These are phyloP conservation scores for Cerceris ruficornis DNA, from an alignment of 2,888 invertebrate species.

Conservation along the genomic window DNA sequence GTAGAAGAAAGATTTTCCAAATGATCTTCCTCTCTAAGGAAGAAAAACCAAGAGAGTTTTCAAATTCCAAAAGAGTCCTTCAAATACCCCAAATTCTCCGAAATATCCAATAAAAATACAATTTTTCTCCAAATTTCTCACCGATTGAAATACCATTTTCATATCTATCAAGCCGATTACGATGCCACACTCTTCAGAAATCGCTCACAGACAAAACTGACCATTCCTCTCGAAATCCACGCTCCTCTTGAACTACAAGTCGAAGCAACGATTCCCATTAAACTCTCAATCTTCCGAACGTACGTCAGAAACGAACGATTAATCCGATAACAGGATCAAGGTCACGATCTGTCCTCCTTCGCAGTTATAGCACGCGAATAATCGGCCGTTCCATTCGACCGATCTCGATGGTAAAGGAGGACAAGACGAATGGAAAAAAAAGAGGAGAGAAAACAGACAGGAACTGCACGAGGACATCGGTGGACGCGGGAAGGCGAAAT, in stretches of 20 bases:
- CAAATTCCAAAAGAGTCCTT: no score
- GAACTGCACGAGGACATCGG: slow-evolving; percentile 15
- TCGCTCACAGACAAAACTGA: no score
- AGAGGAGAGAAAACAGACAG: background rate
- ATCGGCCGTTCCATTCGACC: slow-evolving; percentile 49
- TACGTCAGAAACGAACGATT: slow-evolving; percentile 9
- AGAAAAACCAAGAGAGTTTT: no score
- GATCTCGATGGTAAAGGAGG: slow-evolving; percentile 15
- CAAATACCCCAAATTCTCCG: no score
- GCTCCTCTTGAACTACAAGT: no score
- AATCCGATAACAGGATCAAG: slow-evolving; percentile 3
- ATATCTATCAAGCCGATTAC: background rate
- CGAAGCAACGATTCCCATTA: no score
- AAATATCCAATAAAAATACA: background rate
- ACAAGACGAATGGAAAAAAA: background rate
- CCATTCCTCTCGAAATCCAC: no score
- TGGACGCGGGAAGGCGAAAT: slow-evolving; percentile 33
- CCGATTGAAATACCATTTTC: background rate
- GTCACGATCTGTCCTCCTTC: background rate
- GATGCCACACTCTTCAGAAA: no score
- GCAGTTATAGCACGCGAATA: slow-evolving; percentile 25
- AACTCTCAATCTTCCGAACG: slow-evolving; percentile 4
- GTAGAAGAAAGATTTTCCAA: no score
- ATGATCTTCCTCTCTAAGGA: no score
- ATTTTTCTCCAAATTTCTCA: background rate